phyloP scores from a whole-genome alignment of 2,113 vertebrate genomes.

The Cyanistes caeruleus region DNA sequence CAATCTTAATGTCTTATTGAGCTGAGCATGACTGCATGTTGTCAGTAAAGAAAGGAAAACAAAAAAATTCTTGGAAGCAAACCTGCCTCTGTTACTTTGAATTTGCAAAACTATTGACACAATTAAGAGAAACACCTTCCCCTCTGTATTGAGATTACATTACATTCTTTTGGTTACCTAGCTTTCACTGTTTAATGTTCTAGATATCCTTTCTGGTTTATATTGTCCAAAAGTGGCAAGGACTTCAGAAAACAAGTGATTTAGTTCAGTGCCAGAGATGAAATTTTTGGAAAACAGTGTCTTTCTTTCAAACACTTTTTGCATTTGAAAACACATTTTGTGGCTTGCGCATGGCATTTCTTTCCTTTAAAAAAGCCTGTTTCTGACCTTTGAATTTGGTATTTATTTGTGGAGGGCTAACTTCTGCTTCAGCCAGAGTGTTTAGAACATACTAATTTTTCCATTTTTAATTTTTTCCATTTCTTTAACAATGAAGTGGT shows the following conservation, averaged over 20 bases:
- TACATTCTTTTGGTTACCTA: not conserved
- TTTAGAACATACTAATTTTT: not conserved
- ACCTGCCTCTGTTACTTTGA: not conserved
- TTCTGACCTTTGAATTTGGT: not conserved
- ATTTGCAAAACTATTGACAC: not conserved
- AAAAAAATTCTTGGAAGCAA: not conserved
- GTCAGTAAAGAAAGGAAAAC: not conserved
- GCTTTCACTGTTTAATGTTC: not conserved
- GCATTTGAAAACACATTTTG: not conserved
- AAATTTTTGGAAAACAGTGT: not conserved
- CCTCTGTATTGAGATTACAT: not conserved
- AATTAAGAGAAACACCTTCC: not conserved
- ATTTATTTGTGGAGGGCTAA: not conserved
- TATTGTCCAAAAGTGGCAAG: not conserved
- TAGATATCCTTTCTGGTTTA: not conserved
- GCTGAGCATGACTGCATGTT: not conserved
- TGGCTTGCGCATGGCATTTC: not conserved
- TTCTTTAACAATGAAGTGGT: not conserved
- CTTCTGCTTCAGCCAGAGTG: not conserved
- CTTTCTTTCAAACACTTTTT: not conserved
- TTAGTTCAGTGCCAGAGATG: not conserved
- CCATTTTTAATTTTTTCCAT: not conserved
- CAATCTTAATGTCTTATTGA: not conserved
- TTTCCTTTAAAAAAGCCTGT: not conserved
- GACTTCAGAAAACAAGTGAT: not conserved